phyloP scores from a whole-genome alignment of 2,797 vertebrate genomes.

The Euphonia xanthogaster region DNA sequence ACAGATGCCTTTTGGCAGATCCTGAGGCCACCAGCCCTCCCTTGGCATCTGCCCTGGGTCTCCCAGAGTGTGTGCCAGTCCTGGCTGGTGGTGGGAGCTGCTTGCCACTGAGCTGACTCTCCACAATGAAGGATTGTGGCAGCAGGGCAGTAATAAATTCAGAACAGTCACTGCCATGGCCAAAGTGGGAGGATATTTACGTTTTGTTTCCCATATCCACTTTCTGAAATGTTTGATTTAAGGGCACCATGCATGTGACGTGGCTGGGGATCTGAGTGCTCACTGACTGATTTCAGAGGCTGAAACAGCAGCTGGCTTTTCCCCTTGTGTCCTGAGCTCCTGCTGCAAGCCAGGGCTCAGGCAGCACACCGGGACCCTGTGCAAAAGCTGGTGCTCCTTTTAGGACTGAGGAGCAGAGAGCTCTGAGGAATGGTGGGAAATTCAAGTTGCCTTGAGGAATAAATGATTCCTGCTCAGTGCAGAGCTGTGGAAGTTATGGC shows the following conservation, averaged over 20 bases:
- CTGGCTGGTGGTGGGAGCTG: not conserved
- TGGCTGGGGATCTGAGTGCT: not conserved
- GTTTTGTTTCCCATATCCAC: not conserved
- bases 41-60: not conserved
- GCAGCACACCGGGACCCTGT: not conserved
- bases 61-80: rapidly evolving
- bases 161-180: not conserved
- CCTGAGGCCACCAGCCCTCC: not conserved
- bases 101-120: not conserved
- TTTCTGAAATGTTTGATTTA: not conserved
- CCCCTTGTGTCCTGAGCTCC: rapidly evolving
- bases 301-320: not conserved
- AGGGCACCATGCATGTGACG: rapidly evolving
- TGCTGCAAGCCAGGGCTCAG: not conserved
- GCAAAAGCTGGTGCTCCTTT: not conserved
- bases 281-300: not conserved
- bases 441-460: not conserved
- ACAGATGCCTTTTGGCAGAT: not conserved
- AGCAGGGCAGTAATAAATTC: not conserved
- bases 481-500: not conserved
- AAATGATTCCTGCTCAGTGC: not conserved
- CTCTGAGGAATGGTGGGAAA: not conserved
- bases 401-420: not conserved
- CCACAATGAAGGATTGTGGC: not conserved
- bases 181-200: not conserved